phyloP scores from a whole-genome alignment of 2,113 vertebrate species.

The Mustela lutreola region DNA sequence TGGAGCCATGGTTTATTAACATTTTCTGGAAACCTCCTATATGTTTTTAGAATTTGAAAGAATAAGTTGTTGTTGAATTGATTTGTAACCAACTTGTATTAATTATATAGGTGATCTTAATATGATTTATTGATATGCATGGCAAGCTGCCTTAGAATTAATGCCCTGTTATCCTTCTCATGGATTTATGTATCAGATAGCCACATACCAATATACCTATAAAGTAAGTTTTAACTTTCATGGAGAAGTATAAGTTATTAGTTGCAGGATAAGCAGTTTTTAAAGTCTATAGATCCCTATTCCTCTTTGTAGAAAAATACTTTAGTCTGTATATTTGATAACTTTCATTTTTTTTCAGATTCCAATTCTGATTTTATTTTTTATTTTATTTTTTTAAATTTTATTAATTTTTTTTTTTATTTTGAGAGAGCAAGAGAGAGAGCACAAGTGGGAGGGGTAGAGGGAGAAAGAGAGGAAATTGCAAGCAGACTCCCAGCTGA shows the following conservation, averaged over 20 bases:
- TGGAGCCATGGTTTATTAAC: neutral
- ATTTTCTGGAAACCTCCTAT: neutral
- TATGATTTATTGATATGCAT: neutral
- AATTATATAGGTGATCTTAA: neutral
- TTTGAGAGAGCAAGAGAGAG: neutral
- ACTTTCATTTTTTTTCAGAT: neutral
- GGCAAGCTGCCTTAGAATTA: neutral
- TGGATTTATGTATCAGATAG: neutral
- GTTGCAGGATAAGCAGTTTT: neutral
- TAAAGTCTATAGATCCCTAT: neutral
- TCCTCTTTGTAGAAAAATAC: neutral
- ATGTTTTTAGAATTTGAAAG: conserved; percentile 5
- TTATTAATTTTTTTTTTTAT: neutral
- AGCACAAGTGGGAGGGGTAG: neutral
- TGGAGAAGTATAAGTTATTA: neutral
- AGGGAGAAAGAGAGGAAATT: neutral
- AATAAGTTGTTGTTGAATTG: neutral
- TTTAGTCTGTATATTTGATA: neutral
- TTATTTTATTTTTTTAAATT: neutral
- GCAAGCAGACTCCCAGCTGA: neutral
- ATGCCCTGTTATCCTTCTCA: neutral
- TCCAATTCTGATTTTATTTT: neutral
- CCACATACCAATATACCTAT: too few species aligned
- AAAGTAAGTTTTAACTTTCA: neutral
- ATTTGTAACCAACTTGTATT: neutral